Conservation (phyloP, 1,140 invertebrate species). For the Drosophila littoralis region DNA sequence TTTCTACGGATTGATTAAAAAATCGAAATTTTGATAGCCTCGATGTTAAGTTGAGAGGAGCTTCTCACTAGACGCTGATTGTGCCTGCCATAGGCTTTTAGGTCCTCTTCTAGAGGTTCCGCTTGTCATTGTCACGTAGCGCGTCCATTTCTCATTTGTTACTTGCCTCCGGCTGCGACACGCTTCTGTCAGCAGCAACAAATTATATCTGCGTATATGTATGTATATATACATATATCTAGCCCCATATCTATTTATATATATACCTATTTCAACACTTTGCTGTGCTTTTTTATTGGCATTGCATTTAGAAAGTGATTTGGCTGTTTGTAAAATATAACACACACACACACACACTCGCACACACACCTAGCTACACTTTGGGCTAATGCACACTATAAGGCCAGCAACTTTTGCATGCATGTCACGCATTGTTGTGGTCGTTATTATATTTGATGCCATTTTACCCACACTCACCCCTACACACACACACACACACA, state of each 20-base stretch:
- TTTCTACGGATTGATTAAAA: too few species aligned
- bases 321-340: slow-evolving; percentile 42
- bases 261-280: slow-evolving; percentile 47
- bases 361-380: slow-evolving; percentile 2
- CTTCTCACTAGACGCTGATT: background rate
- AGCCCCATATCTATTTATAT: slow-evolving; percentile 31
- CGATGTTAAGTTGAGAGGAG: slow-evolving; percentile 16
- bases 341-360: slow-evolving; percentile 19
- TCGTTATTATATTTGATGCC: slow-evolving; percentile 60
- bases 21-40: slow-evolving; percentile 10
- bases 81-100: background rate
- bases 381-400: slow-evolving; percentile 44
- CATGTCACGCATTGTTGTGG: slow-evolving; percentile 61
- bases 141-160: slow-evolving; percentile 46
- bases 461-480: slow-evolving; percentile 34
- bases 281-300: slow-evolving; percentile 57
- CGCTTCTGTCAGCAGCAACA: slow-evolving; percentile 49
- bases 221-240: slow-evolving; percentile 4
- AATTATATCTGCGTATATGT: slow-evolving; percentile 35
- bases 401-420: slow-evolving; percentile 36
- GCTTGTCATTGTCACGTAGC: slow-evolving; percentile 47
- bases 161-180: slow-evolving; percentile 17
- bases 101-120: slow-evolving; percentile 1
- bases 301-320: slow-evolving; percentile 64
- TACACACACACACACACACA: background rate